Conservation (phyloP, 2,113 vertebrate species). For the Nothocercus julius region DNA sequence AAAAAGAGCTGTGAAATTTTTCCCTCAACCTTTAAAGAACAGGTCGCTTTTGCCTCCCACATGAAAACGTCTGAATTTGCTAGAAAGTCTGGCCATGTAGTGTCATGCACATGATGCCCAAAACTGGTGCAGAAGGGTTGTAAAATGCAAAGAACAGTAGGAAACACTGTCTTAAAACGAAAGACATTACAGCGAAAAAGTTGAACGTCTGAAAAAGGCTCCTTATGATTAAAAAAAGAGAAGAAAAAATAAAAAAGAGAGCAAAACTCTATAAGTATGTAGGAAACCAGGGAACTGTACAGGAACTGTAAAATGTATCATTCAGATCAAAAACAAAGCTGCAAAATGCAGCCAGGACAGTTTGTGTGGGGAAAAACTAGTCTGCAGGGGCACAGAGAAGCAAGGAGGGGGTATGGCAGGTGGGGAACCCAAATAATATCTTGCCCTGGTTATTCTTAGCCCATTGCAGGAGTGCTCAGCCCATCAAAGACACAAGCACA, state of each 20-base stretch:
- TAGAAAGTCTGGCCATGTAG: rapidly evolving
- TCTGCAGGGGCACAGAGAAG: no score
- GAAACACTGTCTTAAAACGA: background rate
- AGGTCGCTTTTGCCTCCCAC: background rate
- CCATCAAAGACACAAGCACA: no score
- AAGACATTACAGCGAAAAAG: background rate
- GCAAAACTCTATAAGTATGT: background rate
- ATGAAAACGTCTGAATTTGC: background rate
- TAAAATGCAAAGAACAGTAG: background rate
- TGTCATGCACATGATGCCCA: background rate
- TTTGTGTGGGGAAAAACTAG: no score
- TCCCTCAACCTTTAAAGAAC: background rate
- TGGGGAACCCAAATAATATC: no score
- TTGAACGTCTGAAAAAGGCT: background rate
- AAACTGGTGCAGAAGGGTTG: background rate
- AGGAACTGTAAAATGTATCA: background rate
- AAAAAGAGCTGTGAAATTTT: background rate
- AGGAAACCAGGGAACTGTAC: background rate
- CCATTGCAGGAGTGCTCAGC: no score
- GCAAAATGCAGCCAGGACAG: background rate
- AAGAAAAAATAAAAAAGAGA: background rate
- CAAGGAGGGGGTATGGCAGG: no score
- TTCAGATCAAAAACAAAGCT: background rate
- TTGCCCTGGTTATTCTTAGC: no score
- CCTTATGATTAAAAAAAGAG: background rate